Percentiles rank a stretch among this genome's conserved stretches.
Conservation (phyloP, 2,797 vertebrate genomes). For the Scleropages formosus region DNA sequence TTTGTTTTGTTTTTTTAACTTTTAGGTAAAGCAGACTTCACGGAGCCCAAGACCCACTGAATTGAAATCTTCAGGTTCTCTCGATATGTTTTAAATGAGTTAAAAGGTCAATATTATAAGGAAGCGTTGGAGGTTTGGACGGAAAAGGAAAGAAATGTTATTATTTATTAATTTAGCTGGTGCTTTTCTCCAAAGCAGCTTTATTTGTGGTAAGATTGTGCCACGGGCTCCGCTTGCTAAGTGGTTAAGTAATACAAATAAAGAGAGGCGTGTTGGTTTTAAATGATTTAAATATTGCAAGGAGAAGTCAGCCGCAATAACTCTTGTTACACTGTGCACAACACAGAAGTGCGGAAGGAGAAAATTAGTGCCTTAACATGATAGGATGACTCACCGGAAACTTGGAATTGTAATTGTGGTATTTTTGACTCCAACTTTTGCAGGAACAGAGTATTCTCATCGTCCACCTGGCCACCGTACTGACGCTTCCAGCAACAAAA, state of each 20-base stretch:
- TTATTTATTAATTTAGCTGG: no score
- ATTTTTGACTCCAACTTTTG: neutral
- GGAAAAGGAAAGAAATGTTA: neutral
- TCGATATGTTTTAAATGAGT: conserved; percentile 1
- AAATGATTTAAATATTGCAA: neutral
- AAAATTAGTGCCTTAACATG: neutral
- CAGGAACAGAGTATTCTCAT: neutral
- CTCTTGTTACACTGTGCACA: neutral
- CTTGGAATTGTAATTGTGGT: neutral
- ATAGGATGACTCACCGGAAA: conserved; percentile 3
- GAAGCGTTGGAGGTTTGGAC: neutral
- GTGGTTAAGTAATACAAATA: neutral
- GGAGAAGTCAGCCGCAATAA: neutral
- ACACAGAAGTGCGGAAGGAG: conserved; percentile 2
- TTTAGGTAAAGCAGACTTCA: neutral
- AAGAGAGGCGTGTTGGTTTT: no score
- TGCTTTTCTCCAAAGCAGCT: no score
- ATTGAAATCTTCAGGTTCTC: no score
- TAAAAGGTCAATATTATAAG: neutral
- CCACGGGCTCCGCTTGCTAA: no score
- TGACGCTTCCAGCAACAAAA: neutral
- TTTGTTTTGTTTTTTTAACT: no score
- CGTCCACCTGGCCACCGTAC: neutral
- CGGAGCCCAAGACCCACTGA: neutral
- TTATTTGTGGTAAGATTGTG: no score